phyloP scores from a whole-genome alignment of 2,797 vertebrate genomes.

The Pteropus rufus region DNA sequence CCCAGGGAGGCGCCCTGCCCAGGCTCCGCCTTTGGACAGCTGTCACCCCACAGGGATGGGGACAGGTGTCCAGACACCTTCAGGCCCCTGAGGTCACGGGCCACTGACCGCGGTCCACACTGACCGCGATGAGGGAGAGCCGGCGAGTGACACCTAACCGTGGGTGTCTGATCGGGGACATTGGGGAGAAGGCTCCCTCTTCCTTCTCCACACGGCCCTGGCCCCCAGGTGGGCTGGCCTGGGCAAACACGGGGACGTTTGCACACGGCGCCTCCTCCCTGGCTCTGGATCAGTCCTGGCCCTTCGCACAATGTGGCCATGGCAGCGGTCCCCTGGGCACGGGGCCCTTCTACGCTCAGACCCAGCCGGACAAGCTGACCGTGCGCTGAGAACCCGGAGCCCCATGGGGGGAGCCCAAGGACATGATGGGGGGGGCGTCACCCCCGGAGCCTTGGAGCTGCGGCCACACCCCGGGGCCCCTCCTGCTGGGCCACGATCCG shows the following conservation, averaged over 20 bases:
- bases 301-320: fast-evolving
- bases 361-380: fast-evolving
- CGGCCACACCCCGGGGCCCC: neutral
- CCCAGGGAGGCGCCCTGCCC: fast-evolving
- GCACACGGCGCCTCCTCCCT: neutral
- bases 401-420: neutral
- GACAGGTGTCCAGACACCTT: neutral
- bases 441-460: too few species aligned
- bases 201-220: too few species aligned
- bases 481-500: neutral
- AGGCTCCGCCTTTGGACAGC: fast-evolving
- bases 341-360: neutral
- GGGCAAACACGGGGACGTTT: fast-evolving
- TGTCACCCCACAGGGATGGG: neutral
- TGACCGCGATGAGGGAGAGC: fast-evolving
- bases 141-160: fast-evolving
- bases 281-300: fast-evolving
- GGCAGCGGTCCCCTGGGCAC: fast-evolving
- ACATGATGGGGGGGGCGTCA: too few species aligned
- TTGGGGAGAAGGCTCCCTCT: neutral
- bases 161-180: fast-evolving
- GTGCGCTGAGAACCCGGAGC: neutral
- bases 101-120: neutral
- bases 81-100: neutral
- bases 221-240: fast-evolving